Evolutionary conservation across 2,888 invertebrate species (phyloP).

Genomic region (Amiota mariae): DNA sequence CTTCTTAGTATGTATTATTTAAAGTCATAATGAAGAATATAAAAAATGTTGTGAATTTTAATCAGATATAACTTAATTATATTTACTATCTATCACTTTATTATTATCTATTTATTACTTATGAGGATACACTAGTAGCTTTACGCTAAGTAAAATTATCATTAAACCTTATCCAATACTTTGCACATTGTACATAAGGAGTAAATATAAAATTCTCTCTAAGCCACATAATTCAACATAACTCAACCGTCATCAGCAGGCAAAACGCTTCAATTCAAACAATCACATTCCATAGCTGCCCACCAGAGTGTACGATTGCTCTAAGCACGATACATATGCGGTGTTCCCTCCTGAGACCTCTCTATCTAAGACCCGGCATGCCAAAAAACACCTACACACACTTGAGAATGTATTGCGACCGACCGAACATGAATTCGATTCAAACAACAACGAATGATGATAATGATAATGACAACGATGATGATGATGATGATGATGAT

Average conservation of each 20-base stretch:
- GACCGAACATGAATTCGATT: conserved; percentile 13
- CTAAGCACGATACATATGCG: too few species aligned
- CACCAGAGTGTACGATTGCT: conserved; percentile 39
- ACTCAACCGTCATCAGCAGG: conserved; percentile 21
- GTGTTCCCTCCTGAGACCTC: not conserved
- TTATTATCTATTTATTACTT: too few species aligned
- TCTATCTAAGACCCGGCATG: conserved; percentile 11
- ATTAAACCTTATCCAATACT: too few species aligned
- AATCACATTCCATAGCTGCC: conserved; percentile 58
- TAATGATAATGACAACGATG: conserved; percentile 9
- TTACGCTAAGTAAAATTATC: too few species aligned
- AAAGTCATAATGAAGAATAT: too few species aligned
- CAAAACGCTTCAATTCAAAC: conserved; percentile 49
- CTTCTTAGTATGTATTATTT: too few species aligned
- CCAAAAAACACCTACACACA: conserved; percentile 27
- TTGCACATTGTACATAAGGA: too few species aligned
- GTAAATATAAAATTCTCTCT: too few species aligned
- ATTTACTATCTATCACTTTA: too few species aligned
- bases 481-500: not conserved
- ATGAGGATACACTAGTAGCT: too few species aligned
- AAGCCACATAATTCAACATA: not conserved
- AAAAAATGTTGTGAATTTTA: too few species aligned
- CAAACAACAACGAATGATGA: conserved; percentile 14
- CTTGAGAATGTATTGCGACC: not conserved
- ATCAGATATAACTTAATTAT: too few species aligned